Percentiles rank a stretch among this genome's conserved stretches.
Evolutionary conservation across 2,797 vertebrate species (phyloP).

Genomic region (Chlorospingus semifuscus): DNA sequence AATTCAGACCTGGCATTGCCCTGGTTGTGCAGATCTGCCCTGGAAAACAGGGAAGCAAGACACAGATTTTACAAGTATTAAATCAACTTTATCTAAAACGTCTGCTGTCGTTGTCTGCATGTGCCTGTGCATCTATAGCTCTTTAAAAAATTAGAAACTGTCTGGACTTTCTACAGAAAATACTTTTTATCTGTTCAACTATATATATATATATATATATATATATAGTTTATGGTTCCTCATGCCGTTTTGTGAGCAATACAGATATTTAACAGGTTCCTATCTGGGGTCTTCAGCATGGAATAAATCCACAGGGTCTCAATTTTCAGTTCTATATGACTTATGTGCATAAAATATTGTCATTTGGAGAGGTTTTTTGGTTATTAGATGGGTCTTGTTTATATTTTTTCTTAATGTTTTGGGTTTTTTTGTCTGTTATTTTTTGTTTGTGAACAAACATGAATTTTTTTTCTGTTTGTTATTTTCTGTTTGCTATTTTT

Average conservation of each 20-base stretch:
- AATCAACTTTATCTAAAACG: background rate
- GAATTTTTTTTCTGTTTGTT: background rate
- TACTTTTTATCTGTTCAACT: background rate
- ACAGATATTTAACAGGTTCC: background rate
- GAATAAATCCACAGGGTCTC: background rate
- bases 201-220: too few relatives aligned
- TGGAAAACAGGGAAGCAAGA: background rate
- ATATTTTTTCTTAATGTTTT: rapidly evolving
- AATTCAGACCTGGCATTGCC: background rate
- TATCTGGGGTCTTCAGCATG: background rate
- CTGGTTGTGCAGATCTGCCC: background rate
- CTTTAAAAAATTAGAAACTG: background rate
- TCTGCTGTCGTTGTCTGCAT: background rate
- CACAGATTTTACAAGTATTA: background rate
- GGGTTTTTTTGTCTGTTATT: background rate
- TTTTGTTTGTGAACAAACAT: background rate
- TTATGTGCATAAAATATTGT: background rate
- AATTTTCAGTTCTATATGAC: background rate
- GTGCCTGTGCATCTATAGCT: background rate
- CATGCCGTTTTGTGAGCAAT: background rate
- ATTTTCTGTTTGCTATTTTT: background rate
- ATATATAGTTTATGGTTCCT: background rate
- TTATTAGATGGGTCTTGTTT: background rate
- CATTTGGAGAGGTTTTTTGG: rapidly evolving
- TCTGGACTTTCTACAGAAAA: background rate